A percentile compares a stretch with the other conserved stretches of the same genome.
These are phyloP conservation scores for Varecia variegata DNA, from an alignment of 2,797 vertebrate species.

Conservation along the genomic window DNA sequence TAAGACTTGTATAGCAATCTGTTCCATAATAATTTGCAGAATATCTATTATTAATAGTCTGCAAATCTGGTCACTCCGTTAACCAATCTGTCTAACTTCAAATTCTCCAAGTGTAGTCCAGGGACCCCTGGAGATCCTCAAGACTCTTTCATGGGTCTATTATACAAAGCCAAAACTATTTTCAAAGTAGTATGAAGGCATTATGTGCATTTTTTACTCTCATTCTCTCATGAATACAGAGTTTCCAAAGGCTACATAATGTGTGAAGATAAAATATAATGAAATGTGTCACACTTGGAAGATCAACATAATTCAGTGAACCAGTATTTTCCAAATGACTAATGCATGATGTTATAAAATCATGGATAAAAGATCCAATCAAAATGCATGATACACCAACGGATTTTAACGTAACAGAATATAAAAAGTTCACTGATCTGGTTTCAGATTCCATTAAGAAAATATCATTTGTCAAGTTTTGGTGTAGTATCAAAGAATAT, in stretches of 20 bases:
- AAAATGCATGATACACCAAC: slow-evolving; percentile 16
- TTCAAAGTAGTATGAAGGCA: not conserved
- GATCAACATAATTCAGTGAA: slow-evolving; percentile 24
- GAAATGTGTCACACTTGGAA: slow-evolving; percentile 42
- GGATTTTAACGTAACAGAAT: not conserved
- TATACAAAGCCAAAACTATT: not conserved
- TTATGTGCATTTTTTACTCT: not conserved
- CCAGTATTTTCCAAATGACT: slow-evolving; percentile 36
- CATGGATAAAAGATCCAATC: slow-evolving; percentile 6
- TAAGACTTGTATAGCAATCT: not conserved
- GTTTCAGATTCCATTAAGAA: slow-evolving; percentile 50
- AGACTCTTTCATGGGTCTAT: not conserved
- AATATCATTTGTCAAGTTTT: slow-evolving; percentile 33
- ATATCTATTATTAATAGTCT: slow-evolving; percentile 3
- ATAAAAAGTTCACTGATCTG: slow-evolving; percentile 9
- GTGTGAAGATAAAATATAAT: not conserved
- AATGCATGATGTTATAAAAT: slow-evolving; percentile 23
- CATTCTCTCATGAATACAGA: not conserved
- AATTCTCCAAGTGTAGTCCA: not conserved
- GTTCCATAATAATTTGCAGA: slow-evolving; percentile 15
- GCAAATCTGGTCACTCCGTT: not conserved
- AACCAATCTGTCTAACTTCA: slow-evolving; percentile 6
- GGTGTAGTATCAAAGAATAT: not conserved
- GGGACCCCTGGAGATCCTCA: not conserved
- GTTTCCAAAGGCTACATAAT: slow-evolving; percentile 25